These are phyloP conservation scores for Hyperopisus bebe DNA, from an alignment of 2,113 vertebrate genomes.

Conservation along the genomic window DNA sequence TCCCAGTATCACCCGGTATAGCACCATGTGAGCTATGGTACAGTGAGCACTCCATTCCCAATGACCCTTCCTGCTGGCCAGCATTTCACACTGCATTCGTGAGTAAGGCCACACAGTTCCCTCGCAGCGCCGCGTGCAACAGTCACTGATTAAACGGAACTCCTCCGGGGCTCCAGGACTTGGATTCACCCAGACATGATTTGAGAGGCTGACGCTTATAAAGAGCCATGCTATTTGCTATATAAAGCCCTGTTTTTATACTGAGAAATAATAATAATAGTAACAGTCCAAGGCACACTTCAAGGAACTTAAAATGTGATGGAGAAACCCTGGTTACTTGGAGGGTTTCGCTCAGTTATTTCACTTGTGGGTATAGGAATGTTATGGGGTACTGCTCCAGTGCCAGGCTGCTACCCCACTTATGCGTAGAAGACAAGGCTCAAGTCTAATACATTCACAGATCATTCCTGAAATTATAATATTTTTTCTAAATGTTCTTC, in stretches of 20 bases:
- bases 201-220: not conserved
- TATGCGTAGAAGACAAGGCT: not conserved
- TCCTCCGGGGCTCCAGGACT: not conserved
- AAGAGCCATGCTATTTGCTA: not conserved
- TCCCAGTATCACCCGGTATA: not conserved
- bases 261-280: not conserved
- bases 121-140: not conserved
- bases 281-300: not conserved
- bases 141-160: not conserved
- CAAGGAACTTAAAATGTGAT: not conserved
- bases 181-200: not conserved
- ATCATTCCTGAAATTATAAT: not conserved
- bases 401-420: not conserved
- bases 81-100: not conserved
- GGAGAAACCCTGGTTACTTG: not conserved
- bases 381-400: not conserved
- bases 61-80: not conserved
- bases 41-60: not conserved
- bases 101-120: not conserved
- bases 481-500: not conserved
- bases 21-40: not conserved
- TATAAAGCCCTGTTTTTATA: not conserved
- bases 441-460: not conserved
- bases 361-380: not conserved
- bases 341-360: not conserved